phyloP scores from a whole-genome alignment of 2,888 invertebrate genomes.

The Pammene fasciana region DNA sequence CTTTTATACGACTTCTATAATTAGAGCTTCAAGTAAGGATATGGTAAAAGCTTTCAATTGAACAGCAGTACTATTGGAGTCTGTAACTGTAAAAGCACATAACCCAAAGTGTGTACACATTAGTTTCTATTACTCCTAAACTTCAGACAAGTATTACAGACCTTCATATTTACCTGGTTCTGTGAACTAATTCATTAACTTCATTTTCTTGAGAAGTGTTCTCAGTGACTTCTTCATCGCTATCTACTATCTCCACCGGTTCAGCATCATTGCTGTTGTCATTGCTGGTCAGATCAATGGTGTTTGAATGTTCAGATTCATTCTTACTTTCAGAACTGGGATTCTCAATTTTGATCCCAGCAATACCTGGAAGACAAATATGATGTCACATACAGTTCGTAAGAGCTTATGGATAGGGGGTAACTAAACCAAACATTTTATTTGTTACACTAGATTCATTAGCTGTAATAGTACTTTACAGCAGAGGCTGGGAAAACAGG shows the following conservation, averaged over 20 bases:
- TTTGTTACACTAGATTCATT: not conserved
- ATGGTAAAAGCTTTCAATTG: too few species aligned
- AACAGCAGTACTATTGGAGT: too few species aligned
- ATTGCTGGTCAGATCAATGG: conserved; percentile 29
- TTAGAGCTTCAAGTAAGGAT: too few species aligned
- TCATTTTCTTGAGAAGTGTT: conserved; percentile 23
- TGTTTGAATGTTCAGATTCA: conserved; percentile 29
- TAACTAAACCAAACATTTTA: not conserved
- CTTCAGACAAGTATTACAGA: too few species aligned
- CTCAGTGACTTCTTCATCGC: conserved; percentile 24
- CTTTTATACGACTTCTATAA: too few species aligned
- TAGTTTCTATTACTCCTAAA: too few species aligned
- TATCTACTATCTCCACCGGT: conserved; percentile 32
- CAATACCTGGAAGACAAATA: conserved; percentile 41
- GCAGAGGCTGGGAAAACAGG: too few species aligned
- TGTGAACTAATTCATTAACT: conserved; percentile 31
- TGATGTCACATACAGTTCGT: not conserved
- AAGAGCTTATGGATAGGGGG: not conserved
- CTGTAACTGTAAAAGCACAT: too few species aligned
- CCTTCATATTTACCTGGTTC: conserved; percentile 33
- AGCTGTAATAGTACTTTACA: too few species aligned
- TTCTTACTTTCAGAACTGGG: conserved; percentile 21
- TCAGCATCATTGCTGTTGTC: conserved; percentile 11
- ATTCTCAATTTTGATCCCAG: conserved; percentile 44
- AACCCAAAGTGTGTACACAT: too few species aligned